phyloP scores from a whole-genome alignment of 2,888 invertebrate species.

The Mellilla xanthometata region DNA sequence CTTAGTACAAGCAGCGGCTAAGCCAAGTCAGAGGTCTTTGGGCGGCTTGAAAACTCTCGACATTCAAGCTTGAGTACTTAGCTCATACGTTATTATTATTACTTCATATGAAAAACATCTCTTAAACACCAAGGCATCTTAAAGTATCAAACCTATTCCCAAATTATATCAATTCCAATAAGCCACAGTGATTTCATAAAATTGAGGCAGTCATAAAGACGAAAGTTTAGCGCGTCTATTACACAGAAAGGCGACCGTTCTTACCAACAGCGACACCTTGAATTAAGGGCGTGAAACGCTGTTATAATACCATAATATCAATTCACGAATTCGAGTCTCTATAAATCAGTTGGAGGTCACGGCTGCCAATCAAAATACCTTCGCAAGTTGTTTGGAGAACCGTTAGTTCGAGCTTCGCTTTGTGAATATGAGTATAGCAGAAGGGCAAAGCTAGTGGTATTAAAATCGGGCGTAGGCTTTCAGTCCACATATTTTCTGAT shows the following conservation, averaged over 20 bases:
- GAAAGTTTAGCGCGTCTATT: conserved; percentile 23
- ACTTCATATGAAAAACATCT: too few relatives aligned
- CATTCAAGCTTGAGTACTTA: too few relatives aligned
- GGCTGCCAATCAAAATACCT: conserved; percentile 62
- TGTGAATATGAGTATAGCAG: conserved; percentile 19
- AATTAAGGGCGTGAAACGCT: conserved; percentile 34
- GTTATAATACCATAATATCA: conserved; percentile 33
- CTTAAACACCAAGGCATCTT: too few relatives aligned
- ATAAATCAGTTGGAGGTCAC: conserved; percentile 51
- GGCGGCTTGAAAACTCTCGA: too few relatives aligned
- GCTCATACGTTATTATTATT: too few relatives aligned
- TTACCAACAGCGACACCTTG: conserved; percentile 29
- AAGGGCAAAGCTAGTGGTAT: conserved; percentile 3
- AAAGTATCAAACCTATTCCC: too few relatives aligned
- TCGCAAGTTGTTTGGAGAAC: conserved; percentile 53
- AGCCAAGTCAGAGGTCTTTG: too few relatives aligned
- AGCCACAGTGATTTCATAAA: too few relatives aligned
- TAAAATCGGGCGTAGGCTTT: neutral
- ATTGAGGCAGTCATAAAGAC: conserved; percentile 13
- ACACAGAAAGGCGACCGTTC: conserved; percentile 11
- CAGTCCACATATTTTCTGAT: too few relatives aligned
- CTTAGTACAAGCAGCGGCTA: too few relatives aligned
- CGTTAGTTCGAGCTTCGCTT: conserved; percentile 28
- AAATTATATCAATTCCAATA: too few relatives aligned
- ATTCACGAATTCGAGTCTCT: conserved; percentile 36